Percentiles rank a stretch among this genome's conserved stretches.
Conservation (phyloP, 1,140 invertebrate species). For the Orius insidiosus region DNA sequence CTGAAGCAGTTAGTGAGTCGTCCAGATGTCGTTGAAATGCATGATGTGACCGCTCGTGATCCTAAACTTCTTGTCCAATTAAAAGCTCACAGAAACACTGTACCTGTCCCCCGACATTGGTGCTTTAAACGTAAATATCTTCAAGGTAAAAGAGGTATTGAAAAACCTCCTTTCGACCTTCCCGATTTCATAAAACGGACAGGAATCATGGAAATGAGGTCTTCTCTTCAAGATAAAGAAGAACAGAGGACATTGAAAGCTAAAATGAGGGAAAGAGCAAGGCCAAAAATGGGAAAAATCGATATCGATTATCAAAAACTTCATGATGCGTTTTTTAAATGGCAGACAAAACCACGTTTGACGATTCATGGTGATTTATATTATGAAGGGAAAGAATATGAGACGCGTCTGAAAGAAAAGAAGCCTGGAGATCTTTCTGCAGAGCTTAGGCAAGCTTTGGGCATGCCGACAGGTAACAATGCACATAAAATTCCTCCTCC, state of each 20-base stretch:
- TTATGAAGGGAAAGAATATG: constrained; percentile 99
- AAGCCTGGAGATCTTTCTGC: constrained; percentile 47
- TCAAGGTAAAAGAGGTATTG: constrained; percentile 95
- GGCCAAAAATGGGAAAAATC: constrained; percentile 97
- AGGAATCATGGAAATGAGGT: constrained; percentile 99
- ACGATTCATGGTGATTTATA: constrained; percentile 91
- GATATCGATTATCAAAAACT: constrained; percentile 99
- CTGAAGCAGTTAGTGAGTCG: constrained; percentile 82
- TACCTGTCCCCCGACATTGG: constrained; percentile 96
- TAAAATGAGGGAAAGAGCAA: constrained; percentile 92
- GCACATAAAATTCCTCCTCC: constrained; percentile 85
- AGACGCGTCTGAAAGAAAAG: constrained; percentile 73
- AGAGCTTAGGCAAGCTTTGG: constrained; percentile 86
- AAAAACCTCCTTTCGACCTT: constrained; percentile 94
- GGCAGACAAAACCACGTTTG: constrained; percentile 98
- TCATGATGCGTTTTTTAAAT: constrained; percentile 98
- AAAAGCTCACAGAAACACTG: constrained; percentile 89
- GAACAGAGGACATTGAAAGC: constrained; percentile 92
- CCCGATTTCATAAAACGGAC: constrained; percentile 98
- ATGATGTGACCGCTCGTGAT: constrained; percentile 95
- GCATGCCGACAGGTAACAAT: constrained; percentile 93
- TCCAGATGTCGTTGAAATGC: constrained; percentile 99
- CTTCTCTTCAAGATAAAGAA: constrained; percentile 95
- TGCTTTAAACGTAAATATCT: constrained; percentile 95
- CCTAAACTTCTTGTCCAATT: constrained; percentile 88